These are phyloP conservation scores for Troides aeacus DNA, from an alignment of 2,888 invertebrate genomes.

Conservation along the genomic window DNA sequence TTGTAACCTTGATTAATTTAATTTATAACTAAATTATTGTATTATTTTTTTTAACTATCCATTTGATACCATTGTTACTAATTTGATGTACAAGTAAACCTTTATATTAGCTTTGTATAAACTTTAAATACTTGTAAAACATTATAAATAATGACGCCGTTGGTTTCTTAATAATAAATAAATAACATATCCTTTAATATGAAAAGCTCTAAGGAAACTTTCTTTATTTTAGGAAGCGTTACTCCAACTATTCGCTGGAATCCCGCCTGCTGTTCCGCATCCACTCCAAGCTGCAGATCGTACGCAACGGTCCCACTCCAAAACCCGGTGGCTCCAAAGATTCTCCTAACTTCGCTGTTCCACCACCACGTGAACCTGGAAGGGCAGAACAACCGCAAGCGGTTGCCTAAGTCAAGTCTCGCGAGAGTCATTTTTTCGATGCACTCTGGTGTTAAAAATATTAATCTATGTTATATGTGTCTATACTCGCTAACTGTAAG, in stretches of 20 bases:
- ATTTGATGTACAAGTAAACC: no score
- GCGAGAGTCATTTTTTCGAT: neutral
- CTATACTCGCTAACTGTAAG: neutral
- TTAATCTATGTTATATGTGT: neutral
- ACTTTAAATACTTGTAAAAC: no score
- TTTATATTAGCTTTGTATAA: no score
- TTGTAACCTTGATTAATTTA: no score
- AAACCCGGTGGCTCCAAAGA: neutral
- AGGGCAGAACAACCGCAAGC: neutral
- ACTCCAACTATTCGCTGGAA: constrained; percentile 92
- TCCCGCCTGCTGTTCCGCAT: constrained; percentile 94
- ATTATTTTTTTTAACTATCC: no score
- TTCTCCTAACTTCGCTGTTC: neutral
- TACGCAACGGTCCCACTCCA: constrained; percentile 30
- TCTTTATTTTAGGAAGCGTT: constrained; percentile 87
- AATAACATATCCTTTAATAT: no score
- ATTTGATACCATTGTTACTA: no score
- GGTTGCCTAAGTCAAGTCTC: constrained; percentile 1
- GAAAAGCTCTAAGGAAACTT: neutral
- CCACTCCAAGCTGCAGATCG: constrained; percentile 83
- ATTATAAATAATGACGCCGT: no score
- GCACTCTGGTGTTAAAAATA: neutral
- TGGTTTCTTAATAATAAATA: no score
- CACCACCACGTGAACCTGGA: neutral
- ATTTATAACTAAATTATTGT: no score